Evolutionary conservation across 2,113 vertebrate species (phyloP).

Genomic region (Atrichornis clamosus): DNA sequence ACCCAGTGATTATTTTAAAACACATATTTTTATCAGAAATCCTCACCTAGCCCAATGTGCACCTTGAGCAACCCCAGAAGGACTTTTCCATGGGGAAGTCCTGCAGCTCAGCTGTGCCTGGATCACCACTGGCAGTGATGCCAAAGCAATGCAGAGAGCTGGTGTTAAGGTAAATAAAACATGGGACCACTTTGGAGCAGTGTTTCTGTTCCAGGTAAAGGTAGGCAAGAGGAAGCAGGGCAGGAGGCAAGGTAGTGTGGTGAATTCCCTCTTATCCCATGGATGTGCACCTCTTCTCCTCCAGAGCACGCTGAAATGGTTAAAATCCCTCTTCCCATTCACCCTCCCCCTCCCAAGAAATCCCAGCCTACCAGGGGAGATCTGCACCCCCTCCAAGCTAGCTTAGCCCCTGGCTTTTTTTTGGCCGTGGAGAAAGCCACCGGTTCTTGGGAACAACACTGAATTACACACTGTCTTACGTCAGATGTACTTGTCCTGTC

Average conservation of each 20-base stretch:
- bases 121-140: fast-evolving
- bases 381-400: background rate
- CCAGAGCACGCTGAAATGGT: background rate
- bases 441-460: constrained; percentile 7
- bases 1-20: background rate
- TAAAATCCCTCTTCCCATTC: background rate
- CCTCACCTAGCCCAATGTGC: background rate
- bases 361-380: background rate
- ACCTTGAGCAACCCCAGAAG: background rate
- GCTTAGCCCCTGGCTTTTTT: constrained; percentile 39
- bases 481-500: constrained; percentile 61
- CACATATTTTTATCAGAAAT: background rate
- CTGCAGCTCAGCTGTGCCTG: background rate
- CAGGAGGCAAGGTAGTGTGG: background rate
- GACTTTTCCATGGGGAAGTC: background rate
- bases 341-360: constrained; percentile 13
- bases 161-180: background rate
- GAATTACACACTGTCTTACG: constrained; percentile 50
- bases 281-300: background rate
- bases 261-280: background rate
- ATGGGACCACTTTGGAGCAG: fast-evolving
- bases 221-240: background rate
- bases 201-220: background rate
- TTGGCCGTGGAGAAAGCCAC: constrained; percentile 18
- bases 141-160: background rate